Base-by-base conservation (phyloP, 1,140 invertebrate species). In the Meloidogyne hapla region DNA sequence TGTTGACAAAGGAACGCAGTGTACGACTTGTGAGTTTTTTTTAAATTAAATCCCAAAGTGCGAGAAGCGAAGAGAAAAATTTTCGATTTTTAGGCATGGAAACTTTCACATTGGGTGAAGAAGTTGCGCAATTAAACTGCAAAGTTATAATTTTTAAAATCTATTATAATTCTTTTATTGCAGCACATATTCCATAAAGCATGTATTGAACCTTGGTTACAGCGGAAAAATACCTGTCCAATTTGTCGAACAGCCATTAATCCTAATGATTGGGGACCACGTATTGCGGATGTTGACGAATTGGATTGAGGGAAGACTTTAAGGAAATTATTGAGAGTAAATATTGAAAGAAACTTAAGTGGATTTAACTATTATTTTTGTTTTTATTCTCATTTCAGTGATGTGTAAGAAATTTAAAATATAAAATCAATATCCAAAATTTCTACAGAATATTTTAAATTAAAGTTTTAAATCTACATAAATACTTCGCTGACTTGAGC, bases 1-100 rank as follows among this genome's bases (percentile, higher is more conserved):
- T 23, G 69, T 82, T 12, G 92, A 92, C 79, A 89, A 91, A 40
- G 93, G 92, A 85, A 89, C 94, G 13, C 93, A 97, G 84, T 99
- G 96, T 89, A 94, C 94, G 3, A 93, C 98, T 8, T 99, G 95
- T n/a, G n/a, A n/a, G n/a, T n/a, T n/a, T n/a, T n/a, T n/a, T n/a
- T n/a, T n/a, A n/a, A n/a, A n/a, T n/a, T n/a, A n/a, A n/a, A n/a
- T n/a, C n/a, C n/a, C n/a, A n/a, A n/a, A n/a, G n/a, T n/a, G n/a
- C n/a, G n/a, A n/a, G n/a, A n/a, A n/a, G n/a, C n/a, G n/a, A n/a
- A n/a, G n/a, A n/a, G n/a, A n/a, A n/a, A n/a, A n/a, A n/a, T n/a
- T n/a, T n/a, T n/a, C n/a, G n/a, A n/a, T n/a, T n/a, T n/a, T n/a
- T n/a, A n/a, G n/a, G n/a, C 88, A 96, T 96, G 94, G 95, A 98